phyloP scores from a whole-genome alignment of 1,140 invertebrate species.

The Helicoverpa armigera region DNA sequence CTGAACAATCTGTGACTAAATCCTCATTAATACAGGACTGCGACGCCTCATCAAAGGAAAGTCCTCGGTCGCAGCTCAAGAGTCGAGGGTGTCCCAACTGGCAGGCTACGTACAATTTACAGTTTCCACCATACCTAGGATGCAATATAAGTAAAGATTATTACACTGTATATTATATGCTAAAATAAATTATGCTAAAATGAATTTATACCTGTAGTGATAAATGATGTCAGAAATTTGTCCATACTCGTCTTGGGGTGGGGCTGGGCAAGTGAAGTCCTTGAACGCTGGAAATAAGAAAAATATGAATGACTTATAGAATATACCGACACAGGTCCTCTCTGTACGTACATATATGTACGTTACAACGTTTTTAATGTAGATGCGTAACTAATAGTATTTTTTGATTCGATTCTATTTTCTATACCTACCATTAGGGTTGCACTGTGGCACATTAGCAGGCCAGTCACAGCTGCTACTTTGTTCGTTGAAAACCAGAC shows the following conservation, averaged over 20 bases:
- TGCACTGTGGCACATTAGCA: conserved; percentile 90
- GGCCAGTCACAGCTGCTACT: conserved; percentile 94
- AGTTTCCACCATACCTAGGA: conserved; percentile 50
- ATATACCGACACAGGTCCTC: no score
- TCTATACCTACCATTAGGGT: conserved; percentile 88
- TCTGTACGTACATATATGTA: no score
- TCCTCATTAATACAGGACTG: conserved; percentile 60
- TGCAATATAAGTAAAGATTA: conserved; percentile 6
- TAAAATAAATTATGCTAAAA: not conserved
- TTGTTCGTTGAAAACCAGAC: conserved; percentile 92
- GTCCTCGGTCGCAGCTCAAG: conserved; percentile 53
- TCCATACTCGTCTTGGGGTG: conserved; percentile 44
- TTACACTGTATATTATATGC: not conserved
- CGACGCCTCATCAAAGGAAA: conserved; percentile 62
- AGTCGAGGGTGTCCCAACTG: conserved; percentile 51
- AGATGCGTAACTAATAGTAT: not conserved
- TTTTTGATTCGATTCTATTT: not conserved
- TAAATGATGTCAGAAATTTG: conserved; percentile 50
- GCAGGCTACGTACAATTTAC: conserved; percentile 54
- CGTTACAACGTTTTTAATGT: no score
- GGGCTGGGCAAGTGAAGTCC: conserved; percentile 56
- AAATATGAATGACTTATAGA: not conserved
- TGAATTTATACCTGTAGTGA: conserved; percentile 57
- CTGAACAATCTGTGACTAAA: conserved; percentile 58
- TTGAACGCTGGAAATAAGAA: conserved; percentile 60